A percentile compares a stretch with the other conserved stretches of the same genome.
phyloP scores from a whole-genome alignment of 1,140 invertebrate species.

The Dolichoris vasculosae region DNA sequence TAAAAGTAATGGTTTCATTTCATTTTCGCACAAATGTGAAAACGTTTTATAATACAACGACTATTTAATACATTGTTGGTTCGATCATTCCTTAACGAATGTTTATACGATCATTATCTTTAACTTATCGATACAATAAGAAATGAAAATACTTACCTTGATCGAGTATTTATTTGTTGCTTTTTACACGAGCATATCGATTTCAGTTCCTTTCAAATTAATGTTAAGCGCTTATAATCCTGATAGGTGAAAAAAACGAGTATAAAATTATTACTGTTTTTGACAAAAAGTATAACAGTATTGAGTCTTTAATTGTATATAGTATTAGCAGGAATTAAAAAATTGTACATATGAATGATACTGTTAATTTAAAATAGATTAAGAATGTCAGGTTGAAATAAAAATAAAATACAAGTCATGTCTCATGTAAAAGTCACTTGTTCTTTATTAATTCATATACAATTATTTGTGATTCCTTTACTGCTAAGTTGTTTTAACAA shows the following conservation, averaged over 20 bases:
- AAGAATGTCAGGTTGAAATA: constrained; percentile 27
- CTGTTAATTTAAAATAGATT: constrained; percentile 38
- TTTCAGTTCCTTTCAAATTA: constrained; percentile 39
- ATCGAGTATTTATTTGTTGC: constrained; percentile 3
- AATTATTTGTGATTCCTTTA: constrained; percentile 41
- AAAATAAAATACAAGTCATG: constrained; percentile 47
- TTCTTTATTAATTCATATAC: constrained; percentile 50
- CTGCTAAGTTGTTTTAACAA: constrained; percentile 46
- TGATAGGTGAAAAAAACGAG: constrained; percentile 15
- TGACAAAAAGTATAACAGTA: constrained; percentile 18
- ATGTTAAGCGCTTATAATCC: constrained; percentile 11
- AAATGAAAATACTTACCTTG: constrained; percentile 19
- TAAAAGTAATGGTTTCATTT: not conserved
- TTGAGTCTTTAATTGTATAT: constrained; percentile 42
- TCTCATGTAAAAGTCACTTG: constrained; percentile 54
- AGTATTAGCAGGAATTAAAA: constrained; percentile 37
- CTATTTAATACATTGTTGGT: constrained; percentile 20
- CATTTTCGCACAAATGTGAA: no score
- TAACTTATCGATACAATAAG: not conserved
- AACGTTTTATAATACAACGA: not conserved
- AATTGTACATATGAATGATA: constrained; percentile 43
- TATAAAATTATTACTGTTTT: constrained; percentile 49
- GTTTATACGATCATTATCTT: constrained; percentile 31
- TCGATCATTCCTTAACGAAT: constrained; percentile 8
- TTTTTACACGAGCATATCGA: not conserved